Percentiles rank a stretch among this genome's conserved stretches.
phyloP scores from a whole-genome alignment of 2,113 vertebrate species.

The Stigmatopora argus region DNA sequence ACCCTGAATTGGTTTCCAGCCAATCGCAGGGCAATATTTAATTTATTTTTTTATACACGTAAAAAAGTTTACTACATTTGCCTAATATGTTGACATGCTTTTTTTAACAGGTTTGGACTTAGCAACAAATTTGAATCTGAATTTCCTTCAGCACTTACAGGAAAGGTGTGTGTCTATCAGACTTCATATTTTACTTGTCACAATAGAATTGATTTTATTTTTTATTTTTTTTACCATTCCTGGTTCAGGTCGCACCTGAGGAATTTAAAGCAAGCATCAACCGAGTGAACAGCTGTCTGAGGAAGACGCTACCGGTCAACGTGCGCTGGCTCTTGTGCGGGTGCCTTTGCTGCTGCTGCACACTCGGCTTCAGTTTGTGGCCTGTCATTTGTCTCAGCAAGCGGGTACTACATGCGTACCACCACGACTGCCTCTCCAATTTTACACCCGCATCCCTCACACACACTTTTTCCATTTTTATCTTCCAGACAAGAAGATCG shows the following conservation, averaged over 20 bases:
- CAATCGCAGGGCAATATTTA: too few species aligned
- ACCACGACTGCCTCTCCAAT: not conserved
- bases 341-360: conserved; percentile 98
- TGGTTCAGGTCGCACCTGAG: conserved; percentile 89
- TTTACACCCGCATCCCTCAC: not conserved
- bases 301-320: conserved; percentile 95
- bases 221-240: not conserved
- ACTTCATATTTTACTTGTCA: not conserved
- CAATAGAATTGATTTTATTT: not conserved
- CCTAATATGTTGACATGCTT: too few species aligned
- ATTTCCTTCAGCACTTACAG: conserved; percentile 95
- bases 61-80: too few species aligned
- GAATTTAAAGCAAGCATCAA: conserved; percentile 97
- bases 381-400: conserved; percentile 99
- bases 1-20: too few species aligned
- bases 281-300: conserved; percentile 93
- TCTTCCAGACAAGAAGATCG: conserved; percentile 93
- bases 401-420: conserved; percentile 76
- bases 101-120: conserved; percentile 83
- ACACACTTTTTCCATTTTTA: conserved; percentile 1
- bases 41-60: too few species aligned
- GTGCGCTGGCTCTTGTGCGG: conserved; percentile 96
- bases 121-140: conserved; percentile 99
- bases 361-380: conserved; percentile 98
- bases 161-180: conserved; percentile 79